A percentile compares a stretch with the other conserved stretches of the same genome.
Evolutionary conservation across 2,797 vertebrate species (phyloP).

Genomic region (Sebastiscus albofasciatus): DNA sequence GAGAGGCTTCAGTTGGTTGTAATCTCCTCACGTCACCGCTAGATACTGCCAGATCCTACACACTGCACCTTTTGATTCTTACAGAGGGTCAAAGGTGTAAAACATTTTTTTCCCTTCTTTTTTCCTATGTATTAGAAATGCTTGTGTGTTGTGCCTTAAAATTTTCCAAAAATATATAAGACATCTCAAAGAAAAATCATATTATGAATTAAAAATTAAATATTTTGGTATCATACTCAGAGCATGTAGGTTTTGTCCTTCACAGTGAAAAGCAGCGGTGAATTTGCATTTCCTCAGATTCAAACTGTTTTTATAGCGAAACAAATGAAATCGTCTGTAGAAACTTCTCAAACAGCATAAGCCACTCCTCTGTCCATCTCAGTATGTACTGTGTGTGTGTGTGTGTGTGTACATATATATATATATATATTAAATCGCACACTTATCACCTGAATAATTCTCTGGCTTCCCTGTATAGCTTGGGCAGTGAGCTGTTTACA

Average conservation of each 20-base stretch:
- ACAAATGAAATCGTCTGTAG: not conserved
- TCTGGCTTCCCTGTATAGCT: not conserved
- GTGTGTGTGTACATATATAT: too few relatives aligned
- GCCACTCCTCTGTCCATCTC: not conserved
- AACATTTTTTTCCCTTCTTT: not conserved
- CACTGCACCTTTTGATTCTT: not conserved
- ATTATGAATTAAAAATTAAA: not conserved
- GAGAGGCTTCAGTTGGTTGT: too few relatives aligned
- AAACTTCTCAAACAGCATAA: not conserved
- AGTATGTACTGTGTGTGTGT: not conserved
- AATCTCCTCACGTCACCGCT: too few relatives aligned
- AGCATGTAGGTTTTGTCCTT: not conserved
- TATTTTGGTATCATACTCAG: not conserved
- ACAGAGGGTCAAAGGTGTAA: not conserved
- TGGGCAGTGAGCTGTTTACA: not conserved
- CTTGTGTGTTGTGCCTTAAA: not conserved
- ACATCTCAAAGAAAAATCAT: not conserved
- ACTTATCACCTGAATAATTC: not conserved
- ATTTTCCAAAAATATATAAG: not conserved
- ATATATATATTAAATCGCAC: not conserved
- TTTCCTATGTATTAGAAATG: not conserved
- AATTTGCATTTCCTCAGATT: not conserved
- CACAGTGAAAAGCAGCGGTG: not conserved
- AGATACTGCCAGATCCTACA: too few relatives aligned
- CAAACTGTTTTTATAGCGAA: not conserved